Base-by-base conservation (phyloP, 1,140 invertebrate species). In the Pinna nobilis region DNA sequence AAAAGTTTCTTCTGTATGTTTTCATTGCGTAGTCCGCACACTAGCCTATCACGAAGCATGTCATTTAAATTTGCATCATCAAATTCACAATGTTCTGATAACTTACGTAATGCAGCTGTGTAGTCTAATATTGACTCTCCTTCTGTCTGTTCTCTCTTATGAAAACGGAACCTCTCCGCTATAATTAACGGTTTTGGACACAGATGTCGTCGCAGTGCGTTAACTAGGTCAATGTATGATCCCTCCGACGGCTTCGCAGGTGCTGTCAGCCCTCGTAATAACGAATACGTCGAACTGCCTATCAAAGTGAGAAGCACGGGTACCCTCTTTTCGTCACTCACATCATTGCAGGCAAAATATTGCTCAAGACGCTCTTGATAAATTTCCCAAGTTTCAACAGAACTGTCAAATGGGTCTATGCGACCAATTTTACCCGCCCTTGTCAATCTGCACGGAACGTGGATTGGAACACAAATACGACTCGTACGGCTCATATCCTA, bases 161-260 rank as follows among this genome's bases (percentile, higher is more conserved):
- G 61, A 59, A 79, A 79, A 28, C 70, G 15, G 66, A 79, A 79
- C 15, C 66, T 28, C 65, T 80, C 78, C 23, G 70, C 74, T 47
- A 80, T 77, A 49, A 65, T 49, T n/a, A 70, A 55, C 7, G 77
- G 65, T 60, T 76, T 72, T 15, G 73, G 69, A 18, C 25, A 55
- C 5, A 63, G 49, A 35, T 79, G 77, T n/a, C 25, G 20, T 11
- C 25, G 33, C n/a, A 70, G 30, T 23, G 39, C 15, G 9, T 47
- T 44, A 9, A 70, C 39, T 37, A 70, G 25, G 18, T 35, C 20
- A 20, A 20, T 23, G 30, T 33, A 70, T 25, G 28, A 15, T 11
- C 47, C 44, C 18, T 47, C 28, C 5, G 15, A 18, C 11, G 67
- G 53, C 30, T 60, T 70, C 4, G 51, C 7, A 37, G 68, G 57